Percentiles rank a stretch among this genome's conserved stretches.
phyloP scores from a whole-genome alignment of 2,113 vertebrate genomes.

The Nestor notabilis region DNA sequence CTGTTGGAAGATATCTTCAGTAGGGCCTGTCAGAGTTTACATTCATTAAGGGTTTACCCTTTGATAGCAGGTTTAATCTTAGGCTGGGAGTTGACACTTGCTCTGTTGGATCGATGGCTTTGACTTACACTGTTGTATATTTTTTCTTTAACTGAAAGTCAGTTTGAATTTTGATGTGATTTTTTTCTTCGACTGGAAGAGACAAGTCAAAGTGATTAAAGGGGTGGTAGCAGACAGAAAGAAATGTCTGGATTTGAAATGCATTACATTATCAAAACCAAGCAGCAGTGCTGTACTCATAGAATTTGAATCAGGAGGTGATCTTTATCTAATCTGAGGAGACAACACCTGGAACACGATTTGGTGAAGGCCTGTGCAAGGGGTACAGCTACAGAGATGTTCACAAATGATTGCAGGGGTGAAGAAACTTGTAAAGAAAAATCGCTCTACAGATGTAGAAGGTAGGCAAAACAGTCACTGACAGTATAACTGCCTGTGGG shows the following conservation, averaged over 20 bases:
- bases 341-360: not conserved
- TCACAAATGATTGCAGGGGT: not conserved
- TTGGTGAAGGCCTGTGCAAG: not conserved
- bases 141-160: not conserved
- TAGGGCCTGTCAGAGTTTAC: not conserved
- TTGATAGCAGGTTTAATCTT: not conserved
- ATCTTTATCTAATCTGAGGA: not conserved
- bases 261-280: not conserved
- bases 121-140: not conserved
- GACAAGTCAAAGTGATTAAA: not conserved
- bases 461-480: not conserved
- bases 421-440: not conserved
- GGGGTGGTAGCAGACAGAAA: not conserved
- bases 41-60: not conserved
- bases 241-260: not conserved
- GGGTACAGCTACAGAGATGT: not conserved
- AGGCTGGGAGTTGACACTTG: not conserved
- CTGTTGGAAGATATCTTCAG: not conserved
- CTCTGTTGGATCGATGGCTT: not conserved
- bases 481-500: not conserved
- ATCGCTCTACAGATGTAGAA: not conserved
- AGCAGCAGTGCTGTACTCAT: not conserved
- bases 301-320: not conserved
- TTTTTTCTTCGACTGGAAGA: not conserved
- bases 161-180: not conserved